These are phyloP conservation scores for Prosopocoilus inquinatus DNA, from an alignment of 2,888 invertebrate species.

Conservation along the genomic window DNA sequence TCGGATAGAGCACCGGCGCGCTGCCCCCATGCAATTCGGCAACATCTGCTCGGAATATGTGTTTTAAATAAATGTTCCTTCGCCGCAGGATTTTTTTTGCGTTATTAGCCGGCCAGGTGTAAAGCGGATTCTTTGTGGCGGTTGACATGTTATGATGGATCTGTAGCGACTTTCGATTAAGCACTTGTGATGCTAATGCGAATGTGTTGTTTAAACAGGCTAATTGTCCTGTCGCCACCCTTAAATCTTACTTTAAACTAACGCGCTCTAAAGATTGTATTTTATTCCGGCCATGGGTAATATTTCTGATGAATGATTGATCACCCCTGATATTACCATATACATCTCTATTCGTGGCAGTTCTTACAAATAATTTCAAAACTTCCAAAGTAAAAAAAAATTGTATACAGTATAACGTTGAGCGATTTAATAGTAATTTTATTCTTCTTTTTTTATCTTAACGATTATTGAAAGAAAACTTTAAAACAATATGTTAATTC, in stretches of 20 bases:
- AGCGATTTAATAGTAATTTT: too few relatives aligned
- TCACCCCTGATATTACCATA: constrained; percentile 15
- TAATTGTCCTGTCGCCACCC: constrained; percentile 45
- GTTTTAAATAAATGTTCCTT: constrained; percentile 41
- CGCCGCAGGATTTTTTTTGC: constrained; percentile 21
- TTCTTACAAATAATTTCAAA: not conserved
- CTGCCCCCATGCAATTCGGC: constrained; percentile 27
- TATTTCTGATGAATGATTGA: constrained; percentile 14
- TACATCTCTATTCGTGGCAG: constrained; percentile 14
- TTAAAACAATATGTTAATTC: too few relatives aligned
- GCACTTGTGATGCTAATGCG: constrained; percentile 45
- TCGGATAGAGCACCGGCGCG: not conserved
- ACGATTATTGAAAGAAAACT: too few relatives aligned
- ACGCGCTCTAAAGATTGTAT: constrained; percentile 9
- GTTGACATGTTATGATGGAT: constrained; percentile 48
- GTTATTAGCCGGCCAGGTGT: constrained; percentile 9
- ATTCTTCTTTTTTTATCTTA: too few relatives aligned
- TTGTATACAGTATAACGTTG: too few relatives aligned
- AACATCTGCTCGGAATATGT: constrained; percentile 44
- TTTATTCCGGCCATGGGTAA: constrained; percentile 10
- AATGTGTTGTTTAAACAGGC: constrained; percentile 48
- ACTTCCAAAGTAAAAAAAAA: too few relatives aligned
- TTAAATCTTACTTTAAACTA: constrained; percentile 14
- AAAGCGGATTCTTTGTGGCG: constrained; percentile 16
- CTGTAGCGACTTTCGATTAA: constrained; percentile 28